Base-by-base conservation (phyloP, 2,797 vertebrate genomes). In the Scleropages formosus region DNA sequence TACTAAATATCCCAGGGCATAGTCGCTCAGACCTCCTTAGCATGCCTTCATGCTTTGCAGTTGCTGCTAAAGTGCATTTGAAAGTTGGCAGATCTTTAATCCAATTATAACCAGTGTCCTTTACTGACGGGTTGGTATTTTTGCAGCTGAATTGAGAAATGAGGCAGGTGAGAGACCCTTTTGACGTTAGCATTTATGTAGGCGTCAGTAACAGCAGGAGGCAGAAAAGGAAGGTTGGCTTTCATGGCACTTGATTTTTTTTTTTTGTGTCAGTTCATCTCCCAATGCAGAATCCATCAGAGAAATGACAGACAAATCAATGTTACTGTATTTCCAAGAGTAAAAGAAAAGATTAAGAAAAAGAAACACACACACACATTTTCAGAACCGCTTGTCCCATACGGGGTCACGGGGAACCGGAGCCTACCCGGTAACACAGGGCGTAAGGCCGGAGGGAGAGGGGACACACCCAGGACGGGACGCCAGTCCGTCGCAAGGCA, bases 161-260 rank as follows among this genome's bases (percentile, higher is more conserved):
- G 56, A 60, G 10, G 4, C 10, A 7, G 26, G 16, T 10, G 24
- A 16, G 47, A 47, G 69, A 20, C 18, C 26, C 47, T 71, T 13
- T 9, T 0, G 69, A n/a, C 53, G 59, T 72, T 20, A 46, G 53
- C 53, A 39, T 72, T 72, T 69, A 22, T 53, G 22, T 51, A 69
- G 16, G 44, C 24, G 56, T 26, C 31, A 44, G 70, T 59, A 44
- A n/a, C 18, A 60, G 53, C 56, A 46, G 27, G 51, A 60, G 10
- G n/a, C 24, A 59, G n/a, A 18, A 56, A 27, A 72, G 22, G 56
- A 60, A 59, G 70, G n/a, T 53, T 59, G 56, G 31, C 70, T 70
- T 56, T 72, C 27, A 72, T 59, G 53, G 59, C 31, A 72, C 16
- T 60, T 59, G 16, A 44, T 59, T 72, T 58, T 72, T 18, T 11